Conservation (phyloP, 2,113 vertebrate species). For the Riparia riparia region DNA sequence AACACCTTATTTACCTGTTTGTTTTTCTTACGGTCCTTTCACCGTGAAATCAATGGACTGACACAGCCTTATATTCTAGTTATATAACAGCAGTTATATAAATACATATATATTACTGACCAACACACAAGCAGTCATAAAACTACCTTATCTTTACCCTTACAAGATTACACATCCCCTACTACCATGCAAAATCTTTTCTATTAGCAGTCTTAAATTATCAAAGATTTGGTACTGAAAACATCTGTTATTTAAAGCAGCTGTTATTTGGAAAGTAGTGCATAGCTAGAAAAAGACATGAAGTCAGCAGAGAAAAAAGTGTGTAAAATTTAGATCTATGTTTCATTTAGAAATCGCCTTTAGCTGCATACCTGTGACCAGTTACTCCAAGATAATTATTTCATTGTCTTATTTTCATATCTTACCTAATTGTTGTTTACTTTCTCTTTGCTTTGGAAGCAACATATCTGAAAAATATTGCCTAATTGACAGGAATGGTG, state of each 20-base stretch:
- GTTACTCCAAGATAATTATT: not conserved
- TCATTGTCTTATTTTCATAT: not conserved
- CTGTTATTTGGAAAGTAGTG: not conserved
- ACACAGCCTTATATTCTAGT: not conserved
- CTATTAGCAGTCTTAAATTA: not conserved
- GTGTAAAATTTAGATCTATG: not conserved
- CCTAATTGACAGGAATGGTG: not conserved
- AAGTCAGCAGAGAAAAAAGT: not conserved
- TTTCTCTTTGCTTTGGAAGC: not conserved
- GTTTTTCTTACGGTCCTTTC: not conserved
- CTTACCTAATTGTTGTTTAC: not conserved
- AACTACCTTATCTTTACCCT: not conserved
- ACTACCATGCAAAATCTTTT: not conserved
- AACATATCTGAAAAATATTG: not conserved
- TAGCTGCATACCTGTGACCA: accelerated
- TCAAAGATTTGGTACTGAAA: not conserved
- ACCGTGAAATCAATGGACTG: not conserved
- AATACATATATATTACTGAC: no score
- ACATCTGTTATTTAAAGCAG: not conserved
- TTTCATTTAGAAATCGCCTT: not conserved
- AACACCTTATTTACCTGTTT: not conserved
- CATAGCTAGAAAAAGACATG: not conserved
- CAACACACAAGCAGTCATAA: not conserved
- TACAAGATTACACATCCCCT: not conserved
- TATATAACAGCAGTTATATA: not conserved